Conservation (phyloP, 1,140 invertebrate genomes). For the Gryllus bimaculatus region DNA sequence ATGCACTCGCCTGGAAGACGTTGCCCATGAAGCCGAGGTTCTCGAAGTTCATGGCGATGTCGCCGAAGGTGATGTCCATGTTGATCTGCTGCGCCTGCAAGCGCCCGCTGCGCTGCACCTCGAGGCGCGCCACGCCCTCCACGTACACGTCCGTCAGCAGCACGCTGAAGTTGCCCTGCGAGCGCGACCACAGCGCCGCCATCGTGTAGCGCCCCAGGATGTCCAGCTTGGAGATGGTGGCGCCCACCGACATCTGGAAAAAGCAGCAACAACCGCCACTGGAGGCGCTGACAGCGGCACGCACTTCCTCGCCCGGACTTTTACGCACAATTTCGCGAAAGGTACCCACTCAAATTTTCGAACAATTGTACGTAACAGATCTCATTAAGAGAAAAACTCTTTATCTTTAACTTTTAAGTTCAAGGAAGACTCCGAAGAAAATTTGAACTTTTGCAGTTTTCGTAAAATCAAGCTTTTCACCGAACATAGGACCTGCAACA, state of each 20-base stretch:
- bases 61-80: slow-evolving; percentile 68
- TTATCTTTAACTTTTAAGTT: too few relatives aligned
- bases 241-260: slow-evolving; percentile 49
- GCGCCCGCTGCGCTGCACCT: slow-evolving; percentile 59
- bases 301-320: too few relatives aligned
- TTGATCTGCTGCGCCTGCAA: slow-evolving; percentile 64
- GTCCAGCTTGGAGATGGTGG: slow-evolving; percentile 56
- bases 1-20: slow-evolving; percentile 49
- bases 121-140: slow-evolving; percentile 51
- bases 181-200: slow-evolving; percentile 54
- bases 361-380: too few relatives aligned
- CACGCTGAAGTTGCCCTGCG: slow-evolving; percentile 65
- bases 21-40: slow-evolving; percentile 64
- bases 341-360: too few relatives aligned
- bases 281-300: too few relatives aligned
- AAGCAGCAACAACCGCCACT: too few relatives aligned
- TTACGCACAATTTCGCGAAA: too few relatives aligned
- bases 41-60: slow-evolving; percentile 69
- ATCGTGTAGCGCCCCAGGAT: slow-evolving; percentile 68
- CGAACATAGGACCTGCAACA: too few relatives aligned
- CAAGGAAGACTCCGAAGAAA: too few relatives aligned
- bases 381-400: too few relatives aligned
- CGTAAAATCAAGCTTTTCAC: too few relatives aligned
- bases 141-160: slow-evolving; percentile 58
- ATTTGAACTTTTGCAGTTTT: too few relatives aligned